These are phyloP conservation scores for Protonemura montana DNA, from an alignment of 2,888 invertebrate genomes.

Conservation along the genomic window DNA sequence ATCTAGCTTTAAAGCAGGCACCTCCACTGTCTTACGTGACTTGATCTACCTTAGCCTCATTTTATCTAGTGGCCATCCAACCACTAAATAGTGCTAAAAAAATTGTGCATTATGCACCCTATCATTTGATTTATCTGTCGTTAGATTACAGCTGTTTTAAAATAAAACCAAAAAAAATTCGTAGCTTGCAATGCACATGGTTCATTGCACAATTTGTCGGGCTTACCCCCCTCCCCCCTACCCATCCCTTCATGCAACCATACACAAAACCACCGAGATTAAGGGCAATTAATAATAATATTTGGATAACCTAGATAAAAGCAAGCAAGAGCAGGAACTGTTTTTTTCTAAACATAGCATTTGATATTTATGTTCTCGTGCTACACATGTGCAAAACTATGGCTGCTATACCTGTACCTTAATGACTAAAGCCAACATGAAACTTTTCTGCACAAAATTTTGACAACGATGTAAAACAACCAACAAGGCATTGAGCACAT, in stretches of 20 bases:
- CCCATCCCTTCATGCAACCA: no score
- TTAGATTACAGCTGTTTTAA: no score
- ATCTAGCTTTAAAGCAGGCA: no score
- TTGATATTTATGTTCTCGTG: neutral
- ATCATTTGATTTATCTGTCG: neutral
- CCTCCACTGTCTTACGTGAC: no score
- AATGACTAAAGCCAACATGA: neutral
- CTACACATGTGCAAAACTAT: neutral
- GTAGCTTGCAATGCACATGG: neutral
- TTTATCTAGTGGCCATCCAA: neutral
- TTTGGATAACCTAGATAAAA: neutral
- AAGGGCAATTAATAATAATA: slow-evolving; percentile 12
- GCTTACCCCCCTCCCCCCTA: neutral
- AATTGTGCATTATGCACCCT: neutral
- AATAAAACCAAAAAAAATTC: neutral
- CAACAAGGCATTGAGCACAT: no score
- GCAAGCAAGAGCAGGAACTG: slow-evolving; percentile 1
- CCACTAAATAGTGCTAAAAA: neutral
- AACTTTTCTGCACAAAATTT: neutral
- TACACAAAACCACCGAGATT: neutral
- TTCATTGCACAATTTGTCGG: neutral
- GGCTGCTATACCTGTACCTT: neutral
- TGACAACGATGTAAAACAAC: neutral
- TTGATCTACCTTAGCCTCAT: neutral
- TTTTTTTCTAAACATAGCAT: neutral